Percentiles rank a stretch among this genome's conserved stretches.
These are phyloP conservation scores for Strigamia crassipes DNA, from an alignment of 2,888 invertebrate genomes.

Conservation along the genomic window DNA sequence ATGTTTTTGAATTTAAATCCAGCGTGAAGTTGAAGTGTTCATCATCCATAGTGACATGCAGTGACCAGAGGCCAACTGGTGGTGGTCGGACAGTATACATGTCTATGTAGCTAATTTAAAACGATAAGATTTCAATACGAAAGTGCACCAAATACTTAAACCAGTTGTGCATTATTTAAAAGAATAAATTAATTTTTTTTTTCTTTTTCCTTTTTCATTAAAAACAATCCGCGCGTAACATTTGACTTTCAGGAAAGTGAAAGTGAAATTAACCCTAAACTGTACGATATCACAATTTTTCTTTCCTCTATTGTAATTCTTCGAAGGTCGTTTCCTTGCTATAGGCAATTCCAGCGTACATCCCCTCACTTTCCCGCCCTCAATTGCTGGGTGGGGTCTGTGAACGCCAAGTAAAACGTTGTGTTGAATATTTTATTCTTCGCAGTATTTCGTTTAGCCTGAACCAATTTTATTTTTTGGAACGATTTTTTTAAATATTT, in stretches of 20 bases:
- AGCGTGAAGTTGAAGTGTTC: background rate
- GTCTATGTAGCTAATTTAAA: background rate
- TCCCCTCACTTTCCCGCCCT: slow-evolving; percentile 32
- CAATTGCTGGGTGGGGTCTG: slow-evolving; percentile 34
- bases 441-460: background rate
- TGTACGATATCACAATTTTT: slow-evolving; percentile 1
- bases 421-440: slow-evolving; percentile 25
- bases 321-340: slow-evolving; percentile 37
- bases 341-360: background rate
- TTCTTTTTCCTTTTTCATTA: no score
- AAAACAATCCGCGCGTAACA: no score
- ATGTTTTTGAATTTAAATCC: background rate
- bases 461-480: background rate
- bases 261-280: background rate
- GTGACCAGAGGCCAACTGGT: background rate
- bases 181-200: no score
- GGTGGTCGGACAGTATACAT: background rate
- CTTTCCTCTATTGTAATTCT: slow-evolving; percentile 23
- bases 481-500: background rate
- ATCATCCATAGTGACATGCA: background rate
- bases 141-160: background rate
- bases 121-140: background rate
- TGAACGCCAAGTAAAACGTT: slow-evolving; percentile 23
- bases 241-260: no score
- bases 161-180: background rate